Conservation (phyloP, 2,113 vertebrate species). For the Megaceryle maxima region DNA sequence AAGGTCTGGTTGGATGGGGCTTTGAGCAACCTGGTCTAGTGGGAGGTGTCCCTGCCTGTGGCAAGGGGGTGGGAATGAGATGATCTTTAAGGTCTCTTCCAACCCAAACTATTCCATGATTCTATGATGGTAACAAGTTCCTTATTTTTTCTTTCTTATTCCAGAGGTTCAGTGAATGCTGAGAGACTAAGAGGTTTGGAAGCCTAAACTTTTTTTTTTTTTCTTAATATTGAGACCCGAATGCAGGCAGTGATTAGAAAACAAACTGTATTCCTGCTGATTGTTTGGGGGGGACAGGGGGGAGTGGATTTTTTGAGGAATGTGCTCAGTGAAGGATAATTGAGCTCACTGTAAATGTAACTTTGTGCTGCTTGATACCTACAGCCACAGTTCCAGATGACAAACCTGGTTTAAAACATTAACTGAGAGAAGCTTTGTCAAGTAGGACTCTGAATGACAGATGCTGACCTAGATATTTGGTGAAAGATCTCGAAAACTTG, state of each 20-base stretch:
- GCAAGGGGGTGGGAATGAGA: too few species aligned
- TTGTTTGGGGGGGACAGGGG: too few species aligned
- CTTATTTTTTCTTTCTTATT: background rate
- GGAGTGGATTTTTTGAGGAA: background rate
- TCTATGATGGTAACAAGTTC: background rate
- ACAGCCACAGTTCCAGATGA: background rate
- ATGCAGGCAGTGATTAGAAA: background rate
- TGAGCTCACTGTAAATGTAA: background rate
- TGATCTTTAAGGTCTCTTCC: too few species aligned
- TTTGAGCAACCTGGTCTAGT: too few species aligned
- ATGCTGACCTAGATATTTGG: conserved; percentile 62
- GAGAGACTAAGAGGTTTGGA: background rate
- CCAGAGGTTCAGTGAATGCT: background rate
- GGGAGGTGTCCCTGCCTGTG: too few species aligned
- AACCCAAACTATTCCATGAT: background rate
- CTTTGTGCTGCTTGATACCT: background rate
- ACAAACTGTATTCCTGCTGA: background rate
- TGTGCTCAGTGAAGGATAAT: background rate
- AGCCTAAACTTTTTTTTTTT: background rate
- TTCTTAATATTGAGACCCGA: background rate
- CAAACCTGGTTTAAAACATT: background rate
- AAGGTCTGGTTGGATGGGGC: too few species aligned
- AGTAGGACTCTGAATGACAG: conserved; percentile 32
- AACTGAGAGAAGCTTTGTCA: background rate
- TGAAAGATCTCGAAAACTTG: conserved; percentile 49